A percentile compares a stretch with the other conserved stretches of the same genome.
Conservation (phyloP, 2,888 invertebrate genomes). For the Drosophila stalkeri region DNA sequence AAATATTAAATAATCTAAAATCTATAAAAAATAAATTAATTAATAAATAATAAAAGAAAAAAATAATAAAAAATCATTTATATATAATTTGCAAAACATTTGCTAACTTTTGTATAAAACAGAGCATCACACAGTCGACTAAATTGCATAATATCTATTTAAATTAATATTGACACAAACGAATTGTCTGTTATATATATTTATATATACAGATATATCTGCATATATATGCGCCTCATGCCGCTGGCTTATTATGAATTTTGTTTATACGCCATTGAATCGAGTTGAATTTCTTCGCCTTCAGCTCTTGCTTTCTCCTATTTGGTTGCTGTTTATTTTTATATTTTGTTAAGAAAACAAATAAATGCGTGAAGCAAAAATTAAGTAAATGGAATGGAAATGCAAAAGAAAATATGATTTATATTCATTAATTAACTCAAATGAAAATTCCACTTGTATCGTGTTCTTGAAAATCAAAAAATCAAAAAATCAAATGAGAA, state of each 20-base stretch:
- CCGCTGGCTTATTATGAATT: slow-evolving; percentile 38
- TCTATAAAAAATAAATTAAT: background rate
- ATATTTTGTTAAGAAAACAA: slow-evolving; percentile 39
- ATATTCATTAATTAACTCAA: slow-evolving; percentile 54
- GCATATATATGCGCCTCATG: slow-evolving; percentile 14
- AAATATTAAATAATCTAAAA: too few relatives aligned
- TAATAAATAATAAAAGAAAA: background rate
- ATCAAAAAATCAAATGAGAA: background rate
- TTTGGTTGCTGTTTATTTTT: slow-evolving; percentile 13
- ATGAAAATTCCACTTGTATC: slow-evolving; percentile 52
- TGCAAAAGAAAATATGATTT: slow-evolving; percentile 51
- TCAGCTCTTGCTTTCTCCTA: slow-evolving; percentile 17
- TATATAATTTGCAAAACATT: background rate
- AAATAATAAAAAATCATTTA: background rate
- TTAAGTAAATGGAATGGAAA: slow-evolving; percentile 22
- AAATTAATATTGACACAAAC: slow-evolving; percentile 1
- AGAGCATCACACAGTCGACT: background rate
- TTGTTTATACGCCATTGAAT: slow-evolving; percentile 45
- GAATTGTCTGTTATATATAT: background rate
- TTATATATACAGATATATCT: background rate
- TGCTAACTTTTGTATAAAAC: background rate
- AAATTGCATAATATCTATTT: background rate
- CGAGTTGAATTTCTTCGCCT: slow-evolving; percentile 42
- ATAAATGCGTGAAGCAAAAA: slow-evolving; percentile 15
- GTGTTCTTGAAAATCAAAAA: slow-evolving; percentile 49